Evolutionary conservation across 1,140 invertebrate genomes (phyloP), one percentile per base, ranked within the genome.

Genomic region (Cotesia typhae): DNA sequence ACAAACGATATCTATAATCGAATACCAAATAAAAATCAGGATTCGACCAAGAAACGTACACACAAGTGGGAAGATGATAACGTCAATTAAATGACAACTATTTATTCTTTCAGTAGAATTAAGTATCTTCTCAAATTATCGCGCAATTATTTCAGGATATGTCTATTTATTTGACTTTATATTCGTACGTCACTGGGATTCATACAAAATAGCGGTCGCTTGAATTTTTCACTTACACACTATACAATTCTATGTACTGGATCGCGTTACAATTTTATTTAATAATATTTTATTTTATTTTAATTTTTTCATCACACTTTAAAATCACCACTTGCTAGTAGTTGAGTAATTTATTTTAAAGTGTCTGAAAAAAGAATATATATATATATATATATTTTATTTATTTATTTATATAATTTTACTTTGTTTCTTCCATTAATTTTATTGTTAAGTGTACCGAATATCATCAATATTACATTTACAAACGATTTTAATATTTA

Each of bases 191-290:
- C 79, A 84, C 81, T 74, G 80, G 81, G 78, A 85, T 83, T 76
- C 84, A 83, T 86, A 84, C 82, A 85, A 85, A 85, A 85, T 85
- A 86, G 78, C 84, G 80, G 77, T 82, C 79, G 81, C 80, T 81
- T 79, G 4, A 20, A 20, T 81, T 80, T 69, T 20, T 75, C 67
- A 68, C 79, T 84, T 80, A 82, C 64, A 75, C 55, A 78, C 80
- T 84, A 83, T 78, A 76, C 72, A 77, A 77, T 60, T 75, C 65
- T 71, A 73, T 68, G 71, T 61, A 69, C 68, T 64, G 64, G 70
- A 47, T 72, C 3, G 36, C 35, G 41, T 66, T 59, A 57, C 38
- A 64, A 55, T 67, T 70, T 70, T 35, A 66, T 28, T 28, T 74
- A 47, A 47, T 47, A 47, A 9, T 47, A 2, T 2, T 47, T 47